Evolutionary conservation across 2,113 vertebrate genomes (phyloP).

Genomic region (Pavo muticus): DNA sequence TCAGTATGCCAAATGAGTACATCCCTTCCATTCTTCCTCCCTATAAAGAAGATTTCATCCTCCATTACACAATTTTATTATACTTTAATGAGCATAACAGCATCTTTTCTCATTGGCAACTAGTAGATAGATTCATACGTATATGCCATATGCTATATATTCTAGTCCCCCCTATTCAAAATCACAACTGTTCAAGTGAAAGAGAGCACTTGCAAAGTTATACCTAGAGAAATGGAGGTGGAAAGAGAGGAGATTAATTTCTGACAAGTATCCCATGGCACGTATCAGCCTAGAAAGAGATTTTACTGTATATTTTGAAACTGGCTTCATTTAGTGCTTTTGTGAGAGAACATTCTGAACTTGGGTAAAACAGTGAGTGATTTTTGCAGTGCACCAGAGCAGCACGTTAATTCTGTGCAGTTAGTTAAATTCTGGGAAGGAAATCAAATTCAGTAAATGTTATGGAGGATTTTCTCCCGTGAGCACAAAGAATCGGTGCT

Average conservation of each 20-base stretch:
- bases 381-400: constrained; percentile 49
- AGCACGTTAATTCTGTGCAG: constrained; percentile 50
- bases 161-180: neutral
- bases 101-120: neutral
- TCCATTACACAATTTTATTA: neutral
- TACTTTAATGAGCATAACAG: neutral
- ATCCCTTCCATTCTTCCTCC: neutral
- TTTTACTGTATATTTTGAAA: constrained; percentile 51
- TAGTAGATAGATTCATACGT: neutral
- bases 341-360: constrained; percentile 31
- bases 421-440: constrained; percentile 68
- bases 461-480: constrained; percentile 9
- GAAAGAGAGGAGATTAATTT: constrained; percentile 22
- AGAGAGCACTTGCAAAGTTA: neutral
- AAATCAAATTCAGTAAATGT: constrained; percentile 63
- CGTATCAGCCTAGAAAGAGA: constrained; percentile 17
- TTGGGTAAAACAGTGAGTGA: constrained; percentile 47
- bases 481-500: constrained; percentile 17
- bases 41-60: neutral
- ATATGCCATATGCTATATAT: neutral
- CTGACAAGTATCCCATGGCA: neutral
- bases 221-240: neutral
- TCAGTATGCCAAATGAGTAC: neutral
- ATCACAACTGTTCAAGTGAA: neutral
- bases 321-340: constrained; percentile 50